Percentiles rank a stretch among this genome's conserved stretches.
Evolutionary conservation across 2,797 vertebrate species (phyloP).

Genomic region (Spinus olivaceus): DNA sequence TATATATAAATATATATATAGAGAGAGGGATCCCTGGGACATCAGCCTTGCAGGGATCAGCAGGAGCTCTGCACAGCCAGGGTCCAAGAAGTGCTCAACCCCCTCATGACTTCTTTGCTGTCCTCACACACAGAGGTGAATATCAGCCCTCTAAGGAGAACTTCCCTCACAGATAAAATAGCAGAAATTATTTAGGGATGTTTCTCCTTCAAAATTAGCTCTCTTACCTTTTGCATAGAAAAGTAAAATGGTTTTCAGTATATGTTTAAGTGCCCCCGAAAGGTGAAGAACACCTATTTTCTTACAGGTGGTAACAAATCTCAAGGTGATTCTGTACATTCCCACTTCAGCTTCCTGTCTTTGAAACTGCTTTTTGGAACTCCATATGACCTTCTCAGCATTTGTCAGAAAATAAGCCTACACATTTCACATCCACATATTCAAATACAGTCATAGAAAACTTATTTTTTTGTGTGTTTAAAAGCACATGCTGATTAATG

Average conservation of each 20-base stretch:
- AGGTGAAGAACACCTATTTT: background rate
- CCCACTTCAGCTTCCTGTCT: background rate
- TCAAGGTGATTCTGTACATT: background rate
- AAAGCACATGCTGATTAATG: conserved; percentile 52
- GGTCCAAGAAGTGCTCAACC: background rate
- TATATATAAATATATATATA: background rate
- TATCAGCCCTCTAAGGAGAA: background rate
- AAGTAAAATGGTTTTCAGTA: background rate
- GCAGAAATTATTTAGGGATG: background rate
- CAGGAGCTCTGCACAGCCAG: background rate
- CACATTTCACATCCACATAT: conserved; percentile 31
- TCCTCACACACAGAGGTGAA: background rate
- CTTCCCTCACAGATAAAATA: background rate
- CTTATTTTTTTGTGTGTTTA: background rate
- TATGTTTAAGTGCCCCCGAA: background rate
- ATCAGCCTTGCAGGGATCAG: background rate
- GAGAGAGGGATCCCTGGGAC: rapidly evolving
- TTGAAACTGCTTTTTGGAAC: background rate
- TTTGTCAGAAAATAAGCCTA: background rate
- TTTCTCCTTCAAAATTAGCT: background rate
- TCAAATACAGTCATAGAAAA: conserved; percentile 20
- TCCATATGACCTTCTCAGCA: background rate
- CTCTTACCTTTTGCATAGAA: background rate
- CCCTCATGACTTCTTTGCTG: background rate
- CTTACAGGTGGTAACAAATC: background rate